Conservation (phyloP, 2,797 vertebrate species). For the Oryzias dopingdopingensis region DNA sequence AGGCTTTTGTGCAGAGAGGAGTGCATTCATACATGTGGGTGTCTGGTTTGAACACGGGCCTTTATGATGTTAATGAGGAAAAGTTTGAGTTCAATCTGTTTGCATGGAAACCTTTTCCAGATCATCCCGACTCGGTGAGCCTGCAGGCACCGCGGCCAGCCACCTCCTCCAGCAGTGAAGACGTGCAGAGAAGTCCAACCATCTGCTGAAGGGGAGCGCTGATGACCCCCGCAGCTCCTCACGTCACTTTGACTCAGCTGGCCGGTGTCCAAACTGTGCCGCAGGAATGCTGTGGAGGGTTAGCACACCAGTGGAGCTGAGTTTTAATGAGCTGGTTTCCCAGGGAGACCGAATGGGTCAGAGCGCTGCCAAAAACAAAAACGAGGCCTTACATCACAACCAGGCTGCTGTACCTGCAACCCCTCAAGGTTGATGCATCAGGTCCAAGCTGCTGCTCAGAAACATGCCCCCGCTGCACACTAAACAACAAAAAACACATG, state of each 20-base stretch:
- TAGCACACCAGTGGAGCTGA: background rate
- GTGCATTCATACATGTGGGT: too few relatives aligned
- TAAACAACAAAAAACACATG: too few relatives aligned
- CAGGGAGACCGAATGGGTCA: conserved; percentile 9
- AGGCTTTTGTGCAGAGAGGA: too few relatives aligned
- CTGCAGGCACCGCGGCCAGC: conserved; percentile 33
- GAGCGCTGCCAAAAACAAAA: background rate
- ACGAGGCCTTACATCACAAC: background rate
- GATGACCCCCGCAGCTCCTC: conserved; percentile 9
- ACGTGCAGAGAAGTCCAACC: background rate
- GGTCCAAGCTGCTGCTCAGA: too few relatives aligned
- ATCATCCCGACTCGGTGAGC: conserved; percentile 25
- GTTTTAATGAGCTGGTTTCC: conserved; percentile 58
- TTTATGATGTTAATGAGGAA: background rate
- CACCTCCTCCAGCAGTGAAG: conserved; percentile 14
- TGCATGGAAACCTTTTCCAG: conserved; percentile 14
- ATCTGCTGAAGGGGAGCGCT: background rate
- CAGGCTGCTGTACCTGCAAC: background rate
- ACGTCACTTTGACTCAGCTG: conserved; percentile 21
- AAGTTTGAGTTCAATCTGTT: background rate
- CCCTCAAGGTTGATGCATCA: too few relatives aligned
- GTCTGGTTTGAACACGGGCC: background rate
- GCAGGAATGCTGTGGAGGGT: conserved; percentile 19
- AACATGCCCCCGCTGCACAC: too few relatives aligned
- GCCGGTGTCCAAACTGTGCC: conserved; percentile 14